phyloP scores from a whole-genome alignment of 1,140 invertebrate genomes.

The Pygmarrhopalites habei region DNA sequence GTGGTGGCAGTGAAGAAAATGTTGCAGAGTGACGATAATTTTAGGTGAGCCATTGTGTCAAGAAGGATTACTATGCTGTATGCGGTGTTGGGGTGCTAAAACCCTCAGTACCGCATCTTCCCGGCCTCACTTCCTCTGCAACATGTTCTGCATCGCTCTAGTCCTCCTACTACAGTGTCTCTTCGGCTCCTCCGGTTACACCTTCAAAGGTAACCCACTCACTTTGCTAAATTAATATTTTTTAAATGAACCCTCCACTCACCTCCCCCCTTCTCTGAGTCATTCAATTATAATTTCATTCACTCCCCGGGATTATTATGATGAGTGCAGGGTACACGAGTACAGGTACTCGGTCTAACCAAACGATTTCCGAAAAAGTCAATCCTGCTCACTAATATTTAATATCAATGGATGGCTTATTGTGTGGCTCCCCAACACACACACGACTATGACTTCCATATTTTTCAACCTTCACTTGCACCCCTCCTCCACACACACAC shows the following conservation, averaged over 20 bases:
- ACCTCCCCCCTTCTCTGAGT: too few species aligned
- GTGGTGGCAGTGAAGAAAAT: conserved; percentile 18
- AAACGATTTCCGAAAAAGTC: too few species aligned
- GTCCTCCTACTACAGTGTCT: conserved; percentile 39
- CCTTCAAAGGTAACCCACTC: conserved; percentile 36
- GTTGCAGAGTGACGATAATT: conserved; percentile 33
- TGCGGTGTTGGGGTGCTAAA: conserved; percentile 31
- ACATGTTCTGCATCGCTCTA: conserved; percentile 40
- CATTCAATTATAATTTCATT: too few species aligned
- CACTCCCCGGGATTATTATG: too few species aligned
- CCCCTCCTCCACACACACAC: neutral
- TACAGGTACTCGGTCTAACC: too few species aligned
- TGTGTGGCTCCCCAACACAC: too few species aligned
- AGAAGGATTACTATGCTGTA: conserved; percentile 30
- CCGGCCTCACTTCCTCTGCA: conserved; percentile 31
- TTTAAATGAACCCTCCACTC: neutral
- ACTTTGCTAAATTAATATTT: neutral
- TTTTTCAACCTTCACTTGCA: neutral
- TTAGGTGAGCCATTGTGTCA: conserved; percentile 29
- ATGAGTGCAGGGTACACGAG: too few species aligned
- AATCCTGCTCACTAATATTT: too few species aligned
- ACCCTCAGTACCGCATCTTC: conserved; percentile 32
- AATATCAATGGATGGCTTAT: too few species aligned
- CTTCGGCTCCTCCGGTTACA: conserved; percentile 39
- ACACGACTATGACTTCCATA: too few species aligned